Evolutionary conservation across 2,113 vertebrate genomes (phyloP).

Genomic region (human (Homo sapiens)): GRCh38 chr2:171075501-171076000

Average conservation of each 20-base stretch:
- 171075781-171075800: neutral
- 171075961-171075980: no score
- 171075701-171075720: constrained; percentile 13
- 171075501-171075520: constrained; percentile 1
- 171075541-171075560: neutral
- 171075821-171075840: neutral
- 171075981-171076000: no score
- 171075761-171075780: constrained; percentile 1
- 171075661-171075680: neutral
- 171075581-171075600: neutral
- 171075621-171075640: neutral
- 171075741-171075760: neutral
- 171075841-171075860: neutral
- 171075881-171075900: neutral
- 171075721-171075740: constrained; percentile 1
- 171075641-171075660: neutral
- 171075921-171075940: neutral
- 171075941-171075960: no score
- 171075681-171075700: constrained; percentile 19
- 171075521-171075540: neutral
- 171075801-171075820: neutral
- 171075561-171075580: neutral
- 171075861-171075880: neutral
- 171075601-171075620: neutral
- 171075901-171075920: neutral